phyloP scores from a whole-genome alignment of 1,140 invertebrate species.

The Dryas iulia region DNA sequence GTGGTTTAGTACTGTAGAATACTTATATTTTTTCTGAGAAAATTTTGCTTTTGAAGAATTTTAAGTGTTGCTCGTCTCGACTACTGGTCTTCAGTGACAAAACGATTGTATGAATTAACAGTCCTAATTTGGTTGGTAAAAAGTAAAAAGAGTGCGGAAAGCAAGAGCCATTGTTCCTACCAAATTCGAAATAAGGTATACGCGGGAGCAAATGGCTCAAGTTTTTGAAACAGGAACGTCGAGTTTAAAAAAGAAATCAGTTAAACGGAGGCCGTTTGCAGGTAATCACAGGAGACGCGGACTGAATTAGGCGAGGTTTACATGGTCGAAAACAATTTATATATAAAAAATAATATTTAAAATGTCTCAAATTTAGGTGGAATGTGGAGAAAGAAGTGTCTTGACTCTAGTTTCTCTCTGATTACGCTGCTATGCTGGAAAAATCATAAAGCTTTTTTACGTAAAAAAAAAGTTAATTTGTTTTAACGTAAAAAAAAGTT shows the following conservation, averaged over 20 bases:
- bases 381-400: no score
- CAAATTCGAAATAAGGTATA: conserved; percentile 76
- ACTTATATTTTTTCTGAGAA: not conserved
- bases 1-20: not conserved
- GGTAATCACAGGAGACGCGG: conserved; percentile 73
- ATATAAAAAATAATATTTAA: conserved; percentile 2
- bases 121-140: conserved; percentile 58
- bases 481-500: no score
- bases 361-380: no score
- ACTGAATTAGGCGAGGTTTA: conserved; percentile 42
- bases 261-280: conserved; percentile 74
- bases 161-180: conserved; percentile 65
- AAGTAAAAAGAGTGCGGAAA: conserved; percentile 47
- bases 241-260: conserved; percentile 73
- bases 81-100: conserved; percentile 73
- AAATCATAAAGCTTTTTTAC: no score
- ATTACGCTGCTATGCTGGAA: no score
- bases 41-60: not conserved
- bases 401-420: no score
- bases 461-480: no score
- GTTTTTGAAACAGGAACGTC: conserved; percentile 73
- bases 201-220: conserved; percentile 67
- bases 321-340: conserved; percentile 20
- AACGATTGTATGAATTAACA: conserved; percentile 54
- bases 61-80: conserved; percentile 30